phyloP scores from a whole-genome alignment of 2,113 vertebrate genomes.

The Xiphias gladius region DNA sequence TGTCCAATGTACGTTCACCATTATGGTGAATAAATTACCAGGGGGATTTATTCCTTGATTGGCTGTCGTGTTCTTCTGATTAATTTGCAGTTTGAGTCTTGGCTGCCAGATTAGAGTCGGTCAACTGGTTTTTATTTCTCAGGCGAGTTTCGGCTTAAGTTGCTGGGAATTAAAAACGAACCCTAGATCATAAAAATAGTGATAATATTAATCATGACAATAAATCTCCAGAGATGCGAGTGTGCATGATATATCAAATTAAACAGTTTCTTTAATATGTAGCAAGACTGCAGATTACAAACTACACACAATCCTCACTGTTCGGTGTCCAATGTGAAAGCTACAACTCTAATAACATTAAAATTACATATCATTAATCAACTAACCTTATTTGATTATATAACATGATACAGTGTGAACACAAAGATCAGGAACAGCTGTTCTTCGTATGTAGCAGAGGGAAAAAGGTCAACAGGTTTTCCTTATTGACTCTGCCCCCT shows the following conservation, averaged over 20 bases:
- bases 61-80: not conserved
- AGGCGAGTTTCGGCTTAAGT: not conserved
- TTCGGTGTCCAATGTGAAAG: not conserved
- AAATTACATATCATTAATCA: constrained; percentile 10
- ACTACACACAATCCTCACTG: not conserved
- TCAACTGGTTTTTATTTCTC: not conserved
- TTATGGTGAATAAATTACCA: not conserved
- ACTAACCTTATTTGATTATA: not conserved
- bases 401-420: not conserved
- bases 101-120: not conserved
- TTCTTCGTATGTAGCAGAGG: not conserved
- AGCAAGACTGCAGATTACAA: not conserved
- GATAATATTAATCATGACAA: not conserved
- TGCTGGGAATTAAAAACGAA: constrained; percentile 7
- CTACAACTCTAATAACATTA: not conserved
- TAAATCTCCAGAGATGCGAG: not conserved
- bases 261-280: not conserved
- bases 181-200: constrained; percentile 15
- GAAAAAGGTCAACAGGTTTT: constrained; percentile 13
- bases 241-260: not conserved
- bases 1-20: no score
- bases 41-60: not conserved
- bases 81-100: not conserved
- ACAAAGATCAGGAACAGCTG: constrained; percentile 14
- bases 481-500: not conserved